These are phyloP conservation scores for Aramus guarauna DNA, from an alignment of 2,113 vertebrate genomes.

Conservation along the genomic window DNA sequence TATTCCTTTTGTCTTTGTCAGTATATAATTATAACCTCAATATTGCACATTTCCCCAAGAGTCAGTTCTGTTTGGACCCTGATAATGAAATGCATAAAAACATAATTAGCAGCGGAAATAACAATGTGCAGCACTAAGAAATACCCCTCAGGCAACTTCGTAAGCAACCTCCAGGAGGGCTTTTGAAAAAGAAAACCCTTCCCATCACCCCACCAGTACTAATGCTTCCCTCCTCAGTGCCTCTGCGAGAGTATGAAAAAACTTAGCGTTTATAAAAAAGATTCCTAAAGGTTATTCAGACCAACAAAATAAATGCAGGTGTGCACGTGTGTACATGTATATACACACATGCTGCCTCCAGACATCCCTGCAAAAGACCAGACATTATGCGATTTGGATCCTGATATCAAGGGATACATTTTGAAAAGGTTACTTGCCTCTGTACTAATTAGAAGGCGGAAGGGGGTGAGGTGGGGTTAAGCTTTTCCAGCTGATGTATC, in stretches of 20 bases:
- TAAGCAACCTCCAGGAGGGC: not conserved
- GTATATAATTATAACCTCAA: slow-evolving; percentile 35
- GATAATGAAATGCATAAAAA: slow-evolving; percentile 77
- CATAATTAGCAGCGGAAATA: slow-evolving; percentile 73
- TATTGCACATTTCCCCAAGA: slow-evolving; percentile 71
- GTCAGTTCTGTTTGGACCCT: slow-evolving; percentile 76
- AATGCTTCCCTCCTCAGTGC: not conserved
- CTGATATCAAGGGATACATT: not conserved
- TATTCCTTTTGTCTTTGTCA: slow-evolving; percentile 30
- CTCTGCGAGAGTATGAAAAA: slow-evolving; percentile 12
- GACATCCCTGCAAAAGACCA: not conserved
- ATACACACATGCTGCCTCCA: not conserved
- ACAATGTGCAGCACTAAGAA: slow-evolving; percentile 59
- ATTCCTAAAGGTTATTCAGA: slow-evolving; percentile 7
- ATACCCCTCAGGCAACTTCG: not conserved
- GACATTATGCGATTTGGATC: not conserved
- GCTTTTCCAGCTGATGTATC: slow-evolving; percentile 35
- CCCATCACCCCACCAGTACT: not conserved
- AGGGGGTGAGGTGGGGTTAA: not conserved
- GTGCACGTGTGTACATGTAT: not conserved
- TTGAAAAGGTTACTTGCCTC: not conserved
- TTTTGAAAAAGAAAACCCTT: slow-evolving; percentile 30
- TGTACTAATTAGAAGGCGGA: not conserved
- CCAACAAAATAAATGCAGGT: not conserved
- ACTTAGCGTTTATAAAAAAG: not conserved